Evolutionary conservation across 2,888 invertebrate genomes (phyloP).

Genomic region (Magallana nippona): DNA sequence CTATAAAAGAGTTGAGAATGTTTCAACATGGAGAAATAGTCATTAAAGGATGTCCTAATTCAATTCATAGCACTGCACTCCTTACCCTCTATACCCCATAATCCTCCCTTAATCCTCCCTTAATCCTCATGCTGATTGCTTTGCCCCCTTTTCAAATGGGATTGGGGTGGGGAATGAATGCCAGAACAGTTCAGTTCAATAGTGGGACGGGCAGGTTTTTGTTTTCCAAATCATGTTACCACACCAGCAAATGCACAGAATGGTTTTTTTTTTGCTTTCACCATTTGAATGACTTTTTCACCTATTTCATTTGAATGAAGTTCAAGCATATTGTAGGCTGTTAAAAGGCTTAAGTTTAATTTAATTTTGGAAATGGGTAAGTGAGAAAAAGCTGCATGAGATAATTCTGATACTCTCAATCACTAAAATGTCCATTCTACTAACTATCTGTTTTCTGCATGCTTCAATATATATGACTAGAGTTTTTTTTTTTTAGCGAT

Average conservation of each 20-base stretch:
- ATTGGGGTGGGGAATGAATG: background rate
- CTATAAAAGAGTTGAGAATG: no score
- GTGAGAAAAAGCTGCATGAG: constrained; percentile 22
- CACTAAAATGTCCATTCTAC: background rate
- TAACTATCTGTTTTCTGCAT: background rate
- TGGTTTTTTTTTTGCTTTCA: background rate
- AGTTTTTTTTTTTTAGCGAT: background rate
- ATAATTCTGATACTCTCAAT: background rate
- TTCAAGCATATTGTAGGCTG: constrained; percentile 24
- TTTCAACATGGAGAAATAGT: no score
- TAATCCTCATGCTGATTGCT: no score
- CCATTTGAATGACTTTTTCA: background rate
- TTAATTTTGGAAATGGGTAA: constrained; percentile 21
- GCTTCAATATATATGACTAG: background rate
- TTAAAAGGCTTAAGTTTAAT: constrained; percentile 4
- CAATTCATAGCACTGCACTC: no score
- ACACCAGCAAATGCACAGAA: background rate
- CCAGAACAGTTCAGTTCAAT: no score
- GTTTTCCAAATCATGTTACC: background rate
- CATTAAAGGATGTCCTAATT: no score
- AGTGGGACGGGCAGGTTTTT: background rate
- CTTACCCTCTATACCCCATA: no score
- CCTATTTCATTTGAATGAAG: background rate
- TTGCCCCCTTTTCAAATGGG: no score
- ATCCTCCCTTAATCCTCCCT: no score